Percentiles rank a stretch among this genome's conserved stretches.
These are phyloP conservation scores for Pangasianodon hypophthalmus DNA, from an alignment of 2,113 vertebrate species.

Conservation along the genomic window DNA sequence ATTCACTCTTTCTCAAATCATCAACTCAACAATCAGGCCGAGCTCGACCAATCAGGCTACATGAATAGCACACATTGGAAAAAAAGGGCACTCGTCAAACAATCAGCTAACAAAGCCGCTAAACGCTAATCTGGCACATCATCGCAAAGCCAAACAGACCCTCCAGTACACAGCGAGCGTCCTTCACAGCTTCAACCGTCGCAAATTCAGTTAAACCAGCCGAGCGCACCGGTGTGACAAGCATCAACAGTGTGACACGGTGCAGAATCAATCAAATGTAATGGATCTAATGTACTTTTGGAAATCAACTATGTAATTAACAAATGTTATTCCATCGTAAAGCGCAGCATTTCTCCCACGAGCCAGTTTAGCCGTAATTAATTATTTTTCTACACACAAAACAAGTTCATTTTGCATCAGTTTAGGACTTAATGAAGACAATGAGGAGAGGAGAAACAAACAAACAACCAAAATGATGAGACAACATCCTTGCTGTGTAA, in stretches of 20 bases:
- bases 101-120: slow-evolving; percentile 50
- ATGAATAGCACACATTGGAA: neutral
- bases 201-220: neutral
- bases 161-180: neutral
- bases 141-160: neutral
- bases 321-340: slow-evolving; percentile 17
- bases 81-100: slow-evolving; percentile 38
- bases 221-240: neutral
- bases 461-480: neutral
- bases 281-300: slow-evolving; percentile 20
- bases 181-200: slow-evolving; percentile 7
- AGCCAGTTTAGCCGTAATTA: slow-evolving; percentile 16
- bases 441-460: slow-evolving; percentile 13
- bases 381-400: slow-evolving; percentile 7
- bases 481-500: slow-evolving; percentile 13
- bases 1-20: slow-evolving; percentile 42
- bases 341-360: neutral
- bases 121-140: slow-evolving; percentile 47
- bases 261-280: neutral
- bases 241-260: neutral
- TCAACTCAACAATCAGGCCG: slow-evolving; percentile 45
- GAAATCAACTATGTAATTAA: slow-evolving; percentile 24
- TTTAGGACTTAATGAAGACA: slow-evolving; percentile 22
- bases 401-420: slow-evolving; percentile 23
- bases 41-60: slow-evolving; percentile 43